Conservation (phyloP, 92 coral and sea anemone species). For the Zoanthus sansibaricus region DNA sequence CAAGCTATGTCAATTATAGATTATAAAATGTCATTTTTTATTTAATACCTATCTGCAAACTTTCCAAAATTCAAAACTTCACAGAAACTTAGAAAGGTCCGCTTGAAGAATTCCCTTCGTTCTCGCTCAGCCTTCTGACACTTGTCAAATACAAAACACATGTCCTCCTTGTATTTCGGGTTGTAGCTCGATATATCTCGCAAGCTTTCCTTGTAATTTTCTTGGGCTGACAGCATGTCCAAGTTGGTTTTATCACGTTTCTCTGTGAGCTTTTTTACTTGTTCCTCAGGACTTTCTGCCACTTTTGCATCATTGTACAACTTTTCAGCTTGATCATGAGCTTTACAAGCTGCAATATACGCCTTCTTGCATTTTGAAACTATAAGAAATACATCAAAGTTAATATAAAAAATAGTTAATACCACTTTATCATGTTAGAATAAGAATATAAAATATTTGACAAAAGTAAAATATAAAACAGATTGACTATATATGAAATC, state of each 20-base stretch:
- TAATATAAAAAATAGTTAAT: no score
- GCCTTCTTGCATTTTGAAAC: slow-evolving; percentile 83
- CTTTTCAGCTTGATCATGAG: slow-evolving; percentile 78
- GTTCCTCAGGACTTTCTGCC: slow-evolving; percentile 78
- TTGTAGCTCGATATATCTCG: slow-evolving; percentile 84
- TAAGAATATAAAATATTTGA: no score
- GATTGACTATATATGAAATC: no score
- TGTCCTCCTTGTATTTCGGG: slow-evolving; percentile 90
- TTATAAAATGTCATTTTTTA: no score
- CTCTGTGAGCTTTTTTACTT: slow-evolving; percentile 82
- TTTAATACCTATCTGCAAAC: slow-evolving; percentile 68
- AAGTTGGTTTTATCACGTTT: slow-evolving; percentile 65
- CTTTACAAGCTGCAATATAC: slow-evolving; percentile 82
- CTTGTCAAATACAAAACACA: slow-evolving; percentile 81
- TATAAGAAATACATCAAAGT: neutral
- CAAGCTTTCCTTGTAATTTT: slow-evolving; percentile 78
- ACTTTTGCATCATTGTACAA: slow-evolving; percentile 62
- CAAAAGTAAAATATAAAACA: no score
- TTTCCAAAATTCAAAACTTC: slow-evolving; percentile 62
- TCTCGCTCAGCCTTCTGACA: slow-evolving; percentile 84
- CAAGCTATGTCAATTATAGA: no score
- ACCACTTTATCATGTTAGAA: no score
- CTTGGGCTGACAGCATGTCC: slow-evolving; percentile 63
- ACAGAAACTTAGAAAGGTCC: slow-evolving; percentile 64
- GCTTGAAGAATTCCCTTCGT: slow-evolving; percentile 79